Conservation (phyloP, 2,113 vertebrate species). For the Elachura formosa region DNA sequence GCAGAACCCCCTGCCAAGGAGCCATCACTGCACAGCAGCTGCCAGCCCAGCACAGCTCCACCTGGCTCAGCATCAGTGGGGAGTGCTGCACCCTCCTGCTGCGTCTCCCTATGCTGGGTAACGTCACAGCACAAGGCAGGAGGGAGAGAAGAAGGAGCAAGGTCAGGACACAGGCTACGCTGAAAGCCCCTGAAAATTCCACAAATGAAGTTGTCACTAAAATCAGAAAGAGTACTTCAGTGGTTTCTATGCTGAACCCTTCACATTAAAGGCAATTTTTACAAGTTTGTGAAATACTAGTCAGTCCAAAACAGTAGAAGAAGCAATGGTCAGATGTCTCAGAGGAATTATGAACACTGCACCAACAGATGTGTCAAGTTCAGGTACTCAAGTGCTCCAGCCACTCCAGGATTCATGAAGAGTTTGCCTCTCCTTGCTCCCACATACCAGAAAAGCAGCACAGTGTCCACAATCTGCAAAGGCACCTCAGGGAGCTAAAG, state of each 20-base stretch:
- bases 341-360: not conserved
- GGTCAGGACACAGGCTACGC: not conserved
- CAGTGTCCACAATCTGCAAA: accelerated
- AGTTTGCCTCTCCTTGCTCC: not conserved
- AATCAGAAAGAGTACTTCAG: not conserved
- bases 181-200: not conserved
- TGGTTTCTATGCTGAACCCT: not conserved
- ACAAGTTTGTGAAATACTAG: not conserved
- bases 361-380: not conserved
- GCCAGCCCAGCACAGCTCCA: not conserved
- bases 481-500: not conserved
- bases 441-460: not conserved
- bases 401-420: not conserved
- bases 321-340: not conserved
- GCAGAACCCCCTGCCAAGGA: not conserved
- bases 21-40: not conserved
- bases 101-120: not conserved
- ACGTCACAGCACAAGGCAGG: not conserved
- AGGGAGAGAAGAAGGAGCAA: not conserved
- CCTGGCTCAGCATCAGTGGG: not conserved
- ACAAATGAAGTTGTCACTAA: not conserved
- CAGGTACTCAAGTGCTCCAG: not conserved
- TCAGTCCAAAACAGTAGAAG: not conserved
- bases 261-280: not conserved
- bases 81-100: not conserved